phyloP scores from a whole-genome alignment of 2,888 invertebrate genomes.

The Caprella mutica region DNA sequence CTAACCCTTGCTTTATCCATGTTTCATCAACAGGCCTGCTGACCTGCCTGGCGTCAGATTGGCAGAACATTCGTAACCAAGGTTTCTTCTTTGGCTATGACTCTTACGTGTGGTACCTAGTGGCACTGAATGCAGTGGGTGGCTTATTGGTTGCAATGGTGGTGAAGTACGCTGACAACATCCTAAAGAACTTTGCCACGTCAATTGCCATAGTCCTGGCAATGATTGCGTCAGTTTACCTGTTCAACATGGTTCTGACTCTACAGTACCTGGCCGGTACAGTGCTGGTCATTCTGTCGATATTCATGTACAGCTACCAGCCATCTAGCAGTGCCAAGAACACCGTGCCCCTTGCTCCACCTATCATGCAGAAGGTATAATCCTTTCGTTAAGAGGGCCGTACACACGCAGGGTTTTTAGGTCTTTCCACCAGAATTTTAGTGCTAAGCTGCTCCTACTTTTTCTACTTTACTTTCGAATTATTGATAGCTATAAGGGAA shows the following conservation, averaged over 20 bases:
- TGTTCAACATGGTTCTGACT: constrained; percentile 79
- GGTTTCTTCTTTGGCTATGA: constrained; percentile 60
- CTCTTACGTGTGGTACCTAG: constrained; percentile 58
- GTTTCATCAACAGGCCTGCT: no score
- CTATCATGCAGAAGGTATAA: no score
- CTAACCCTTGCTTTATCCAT: no score
- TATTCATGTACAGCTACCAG: constrained; percentile 81
- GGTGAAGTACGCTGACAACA: constrained; percentile 98
- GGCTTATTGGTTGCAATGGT: constrained; percentile 95
- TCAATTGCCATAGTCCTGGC: constrained; percentile 93
- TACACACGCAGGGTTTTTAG: no score
- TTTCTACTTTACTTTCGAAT: no score
- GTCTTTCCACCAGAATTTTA: no score
- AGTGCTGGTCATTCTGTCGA: constrained; percentile 75
- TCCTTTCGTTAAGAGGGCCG: no score
- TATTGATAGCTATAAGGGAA: no score
- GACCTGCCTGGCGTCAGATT: constrained; percentile 50
- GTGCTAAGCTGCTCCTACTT: no score
- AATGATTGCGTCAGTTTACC: constrained; percentile 80
- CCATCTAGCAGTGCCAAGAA: no score
- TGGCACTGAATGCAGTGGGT: constrained; percentile 82
- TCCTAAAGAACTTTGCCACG: constrained; percentile 87
- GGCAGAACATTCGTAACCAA: constrained; percentile 46
- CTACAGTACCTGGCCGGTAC: constrained; percentile 79
- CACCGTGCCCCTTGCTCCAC: no score